Base-by-base conservation (phyloP, 2,888 invertebrate genomes). In the Heliconius aoede region DNA sequence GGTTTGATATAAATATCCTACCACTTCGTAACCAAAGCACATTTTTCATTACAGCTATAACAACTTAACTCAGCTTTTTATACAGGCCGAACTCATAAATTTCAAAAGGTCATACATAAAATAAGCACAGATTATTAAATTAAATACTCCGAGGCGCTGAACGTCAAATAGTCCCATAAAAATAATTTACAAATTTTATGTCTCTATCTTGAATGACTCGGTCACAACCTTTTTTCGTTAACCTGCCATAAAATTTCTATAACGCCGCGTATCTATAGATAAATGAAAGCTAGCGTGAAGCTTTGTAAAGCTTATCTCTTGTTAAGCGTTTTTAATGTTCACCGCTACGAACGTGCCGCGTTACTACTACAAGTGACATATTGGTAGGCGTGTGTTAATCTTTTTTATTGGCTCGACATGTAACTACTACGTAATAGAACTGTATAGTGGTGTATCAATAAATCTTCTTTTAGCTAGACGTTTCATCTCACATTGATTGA, bases 271-370 rank as follows among this genome's bases (percentile, higher is more conserved):
- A 69, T 55, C 30, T 69, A 68, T 68, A 68, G 51, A 68, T 68
- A 55, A n/a, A 32, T 55, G 30, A 32, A 69, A 55, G 69, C 55
- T 55, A 69, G n/a, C 55, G 55, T 55, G 15, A 7, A 51, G 55
- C 55, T 55, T 69, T 69, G 69, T 32, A 55, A 69, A 55, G 69
- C 69, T 55, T 69, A 69, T 69, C 69, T n/a, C 55, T 32, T 32
- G 69, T 69, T 51, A 55, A 69, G 51, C 28, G 55, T 69, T 69
- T 55, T 69, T 68, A 67, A 68, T 55, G 69, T 30, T 30, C 69
- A 30, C 46, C 30, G 51, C 69, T 65, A 65, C 65, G 15, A 65
- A 26, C 13, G 36, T 36, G 65, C 24, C 0, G 24, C 55, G 30
- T n/a, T 55, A 30, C 55, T 30, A 30, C 46, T 68, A 68, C 46